Percentiles rank a stretch among this genome's conserved stretches.
These are phyloP conservation scores for Planiliza haematocheilus DNA, from an alignment of 2,113 vertebrate genomes.

Conservation along the genomic window DNA sequence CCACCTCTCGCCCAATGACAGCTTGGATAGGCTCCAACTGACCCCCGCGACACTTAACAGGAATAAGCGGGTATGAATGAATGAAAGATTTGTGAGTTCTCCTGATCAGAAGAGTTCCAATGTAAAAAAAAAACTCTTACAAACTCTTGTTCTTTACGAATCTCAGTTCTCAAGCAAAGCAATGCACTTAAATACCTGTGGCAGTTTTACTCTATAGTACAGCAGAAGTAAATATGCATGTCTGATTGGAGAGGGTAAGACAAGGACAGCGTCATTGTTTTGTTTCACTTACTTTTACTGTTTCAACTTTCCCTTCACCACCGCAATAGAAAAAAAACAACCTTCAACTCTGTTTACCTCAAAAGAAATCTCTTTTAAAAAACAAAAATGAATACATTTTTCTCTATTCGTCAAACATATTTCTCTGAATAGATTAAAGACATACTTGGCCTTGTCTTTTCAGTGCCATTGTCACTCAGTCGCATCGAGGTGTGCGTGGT, in stretches of 20 bases:
- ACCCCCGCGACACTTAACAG: too few relatives aligned
- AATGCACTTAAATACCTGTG: background rate
- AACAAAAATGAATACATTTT: conserved; percentile 2
- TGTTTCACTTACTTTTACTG: conserved; percentile 5
- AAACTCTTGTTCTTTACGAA: background rate
- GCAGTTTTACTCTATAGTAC: background rate
- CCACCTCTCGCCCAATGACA: too few relatives aligned
- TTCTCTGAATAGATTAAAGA: conserved; percentile 33
- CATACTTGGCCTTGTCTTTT: conserved; percentile 32
- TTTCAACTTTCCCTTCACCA: background rate
- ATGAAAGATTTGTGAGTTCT: too few relatives aligned
- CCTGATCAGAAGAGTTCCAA: too few relatives aligned
- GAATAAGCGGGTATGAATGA: too few relatives aligned
- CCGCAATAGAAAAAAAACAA: conserved; percentile 1
- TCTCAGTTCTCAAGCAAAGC: background rate
- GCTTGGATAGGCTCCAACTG: too few relatives aligned
- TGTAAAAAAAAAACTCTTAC: too few relatives aligned
- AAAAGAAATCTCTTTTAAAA: conserved; percentile 11
- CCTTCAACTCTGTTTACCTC: conserved; percentile 13
- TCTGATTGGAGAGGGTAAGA: background rate
- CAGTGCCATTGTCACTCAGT: conserved; percentile 14
- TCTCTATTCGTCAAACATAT: conserved; percentile 29
- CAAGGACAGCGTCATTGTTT: conserved; percentile 12
- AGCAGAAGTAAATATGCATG: background rate
- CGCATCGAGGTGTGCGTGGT: conserved; percentile 6